Conservation (phyloP, 2,113 vertebrate species). For the Anhinga anhinga region DNA sequence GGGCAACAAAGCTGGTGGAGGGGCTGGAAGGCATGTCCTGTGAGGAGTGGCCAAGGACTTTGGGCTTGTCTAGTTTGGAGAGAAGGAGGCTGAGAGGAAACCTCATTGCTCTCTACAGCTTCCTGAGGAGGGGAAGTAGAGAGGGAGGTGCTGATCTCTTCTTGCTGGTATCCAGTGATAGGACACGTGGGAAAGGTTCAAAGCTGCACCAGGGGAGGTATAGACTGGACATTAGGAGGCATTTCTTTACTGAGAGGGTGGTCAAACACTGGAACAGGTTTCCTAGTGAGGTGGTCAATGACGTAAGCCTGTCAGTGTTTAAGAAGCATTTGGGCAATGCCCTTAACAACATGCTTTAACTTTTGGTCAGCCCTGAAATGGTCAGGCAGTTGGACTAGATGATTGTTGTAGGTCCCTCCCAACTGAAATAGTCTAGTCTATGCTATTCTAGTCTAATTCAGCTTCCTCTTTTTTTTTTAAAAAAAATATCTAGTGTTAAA, state of each 20-base stretch:
- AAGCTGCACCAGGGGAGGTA: background rate
- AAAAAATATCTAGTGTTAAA: background rate
- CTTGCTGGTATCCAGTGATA: background rate
- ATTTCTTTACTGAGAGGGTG: background rate
- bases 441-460: background rate
- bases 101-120: background rate
- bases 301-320: background rate
- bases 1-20: background rate
- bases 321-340: background rate
- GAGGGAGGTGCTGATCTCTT: background rate
- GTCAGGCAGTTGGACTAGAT: background rate
- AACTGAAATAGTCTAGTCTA: background rate
- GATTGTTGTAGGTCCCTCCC: background rate
- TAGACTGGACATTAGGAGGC: background rate
- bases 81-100: background rate
- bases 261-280: background rate
- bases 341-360: background rate
- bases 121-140: background rate
- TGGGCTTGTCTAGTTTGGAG: background rate
- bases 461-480: background rate
- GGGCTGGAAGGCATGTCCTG: background rate
- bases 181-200: background rate
- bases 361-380: background rate
- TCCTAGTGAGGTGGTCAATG: background rate
- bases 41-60: background rate